phyloP scores from a whole-genome alignment of 2,888 invertebrate genomes.

The Flexamia atlantica region DNA sequence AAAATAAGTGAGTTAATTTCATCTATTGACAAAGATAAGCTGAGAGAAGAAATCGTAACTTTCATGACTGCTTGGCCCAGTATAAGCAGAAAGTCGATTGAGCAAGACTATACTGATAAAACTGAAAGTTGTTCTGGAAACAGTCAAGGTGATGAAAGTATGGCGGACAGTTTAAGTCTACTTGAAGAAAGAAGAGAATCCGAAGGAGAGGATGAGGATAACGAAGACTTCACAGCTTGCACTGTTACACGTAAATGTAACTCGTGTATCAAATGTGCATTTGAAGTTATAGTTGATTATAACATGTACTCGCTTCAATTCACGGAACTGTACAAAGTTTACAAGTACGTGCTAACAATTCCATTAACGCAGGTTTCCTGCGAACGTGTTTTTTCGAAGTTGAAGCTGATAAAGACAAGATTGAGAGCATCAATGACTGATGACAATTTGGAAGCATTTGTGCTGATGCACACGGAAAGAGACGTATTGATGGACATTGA shows the following conservation, averaged over 20 bases:
- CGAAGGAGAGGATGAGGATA: background rate
- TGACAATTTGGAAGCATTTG: constrained; percentile 54
- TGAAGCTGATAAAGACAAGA: constrained; percentile 60
- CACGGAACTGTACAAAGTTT: constrained; percentile 33
- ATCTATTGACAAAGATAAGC: background rate
- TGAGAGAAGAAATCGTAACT: background rate
- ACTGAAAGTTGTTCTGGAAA: background rate
- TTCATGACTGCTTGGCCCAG: background rate
- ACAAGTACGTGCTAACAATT: constrained; percentile 56
- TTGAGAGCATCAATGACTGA: constrained; percentile 27
- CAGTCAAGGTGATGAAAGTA: background rate
- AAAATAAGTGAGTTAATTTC: background rate
- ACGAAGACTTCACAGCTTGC: background rate
- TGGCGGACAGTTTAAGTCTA: background rate
- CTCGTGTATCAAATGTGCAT: constrained; percentile 42
- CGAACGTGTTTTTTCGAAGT: constrained; percentile 60
- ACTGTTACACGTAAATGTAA: background rate
- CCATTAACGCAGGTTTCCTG: constrained; percentile 53
- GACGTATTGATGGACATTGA: background rate
- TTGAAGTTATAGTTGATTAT: constrained; percentile 8
- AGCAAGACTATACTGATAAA: background rate
- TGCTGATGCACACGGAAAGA: constrained; percentile 26
- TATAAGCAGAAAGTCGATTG: background rate
- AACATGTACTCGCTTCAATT: constrained; percentile 19
- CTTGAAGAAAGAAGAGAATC: background rate